Base-by-base conservation (phyloP, 2,113 vertebrate species). In the Bubo blakistoni region DNA sequence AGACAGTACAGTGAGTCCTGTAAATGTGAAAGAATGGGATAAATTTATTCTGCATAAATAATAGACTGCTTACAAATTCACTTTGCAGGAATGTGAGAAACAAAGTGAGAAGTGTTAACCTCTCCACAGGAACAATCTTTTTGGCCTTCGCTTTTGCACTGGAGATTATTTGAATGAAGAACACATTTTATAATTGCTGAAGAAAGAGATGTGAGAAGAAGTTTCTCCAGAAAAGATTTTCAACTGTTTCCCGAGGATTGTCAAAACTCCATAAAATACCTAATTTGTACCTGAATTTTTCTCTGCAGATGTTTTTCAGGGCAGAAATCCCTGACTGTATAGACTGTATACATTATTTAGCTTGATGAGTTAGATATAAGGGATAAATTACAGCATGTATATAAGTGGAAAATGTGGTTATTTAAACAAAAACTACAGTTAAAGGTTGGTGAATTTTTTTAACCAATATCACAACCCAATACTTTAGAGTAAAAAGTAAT, bases 1-100 rank as follows among this genome's bases (percentile, higher is more conserved):
- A 97, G 59, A 97, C 0, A 38, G 51, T 71, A 91, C 34, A 91
- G 79, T 97, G 87, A 95, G 90, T 92, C 38, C 65, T 88, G 30
- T 54, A 73, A 25, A 80, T 74, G 63, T 67, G 86, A 42, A 81
- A 73, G 7, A 47, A 78, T 1, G 27, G 27, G 46, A 65, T 58
- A 22, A 69, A 71, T 32, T 89, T 61, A 38, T 88, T 85, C 51
- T 38, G 24, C 26, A 57, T 63, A 79, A 42, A 73, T 20, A 85
- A 89, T 6, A 86, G 34, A 34, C 24, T 83, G 18, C 49, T 93
- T 57, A 72, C 29, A 90, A 85, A 91, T 88, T 65, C 67, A 47
- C 16, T 81, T 81, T 85, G 47, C 32, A 58, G 13, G 34, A 92
- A 74, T 27, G 63, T 0, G 6, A 77, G 73, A 92, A 94, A 73